Base-by-base conservation (phyloP, 92 coral and sea anemone genomes). In the Epizoanthus rinbou region DNA sequence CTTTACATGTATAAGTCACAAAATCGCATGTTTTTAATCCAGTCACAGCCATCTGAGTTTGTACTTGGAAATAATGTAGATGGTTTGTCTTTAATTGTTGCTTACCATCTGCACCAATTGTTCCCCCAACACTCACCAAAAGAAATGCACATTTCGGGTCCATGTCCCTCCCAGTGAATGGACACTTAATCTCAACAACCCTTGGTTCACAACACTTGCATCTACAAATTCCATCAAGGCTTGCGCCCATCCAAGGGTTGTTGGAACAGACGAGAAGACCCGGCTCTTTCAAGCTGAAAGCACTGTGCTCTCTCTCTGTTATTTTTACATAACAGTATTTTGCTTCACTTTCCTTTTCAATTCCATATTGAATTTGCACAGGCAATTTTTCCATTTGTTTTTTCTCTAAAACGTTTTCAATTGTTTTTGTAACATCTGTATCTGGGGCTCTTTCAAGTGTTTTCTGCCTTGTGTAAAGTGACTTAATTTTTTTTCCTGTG, bases 21-120 rank as follows among this genome's bases (percentile, higher is more conserved):
- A 87, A 90, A 50, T 84, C 93, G 83, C 91, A 75, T 28, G 64
- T 39, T 8, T 80, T 69, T 16, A 84, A 62, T 50, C 91, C 87
- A 87, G 65, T 85, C 50, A 87, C 91, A 63, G 89, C 85, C 94
- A 91, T 85, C 75, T 75, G 75, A 67, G 90, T 88, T 67, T 91
- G 89, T 21, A 88, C 84, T 73, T 91, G 94, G 43, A 87, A 85
- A 75, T 91, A 88, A 74, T 87, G 76, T 24, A 67, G 19, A 41
- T 90, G 90, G 60, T 73, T 82, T 43, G 75, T 14, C 60, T 71
- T 80, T 69, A 90, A 62, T 24, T 53, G 69, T 14, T 53, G 41
- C 15, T 63, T 84, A 1, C 93, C 88, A 73, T 87, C 71, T 57
- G 73, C 31, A 64, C 22, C 79, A 45, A 75, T 57, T 64, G 31